phyloP scores from a whole-genome alignment of 2,797 vertebrate species.

The Rhinichthys osculus region DNA sequence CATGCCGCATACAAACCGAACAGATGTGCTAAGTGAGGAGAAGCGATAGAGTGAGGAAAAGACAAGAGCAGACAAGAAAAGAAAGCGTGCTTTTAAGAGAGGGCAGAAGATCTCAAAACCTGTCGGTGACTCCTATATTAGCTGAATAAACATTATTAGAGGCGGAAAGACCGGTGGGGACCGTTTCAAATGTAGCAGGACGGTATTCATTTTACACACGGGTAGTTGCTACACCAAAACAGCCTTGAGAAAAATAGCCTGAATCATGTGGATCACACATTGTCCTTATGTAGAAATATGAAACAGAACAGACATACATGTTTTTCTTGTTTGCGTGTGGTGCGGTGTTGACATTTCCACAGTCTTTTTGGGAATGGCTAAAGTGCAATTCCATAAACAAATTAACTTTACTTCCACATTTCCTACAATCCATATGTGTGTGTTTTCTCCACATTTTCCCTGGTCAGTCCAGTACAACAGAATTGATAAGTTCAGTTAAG shows the following conservation, averaged over 20 bases:
- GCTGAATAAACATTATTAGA: constrained; percentile 36
- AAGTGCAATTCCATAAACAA: constrained; percentile 13
- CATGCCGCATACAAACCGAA: constrained; percentile 23
- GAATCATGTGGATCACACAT: constrained; percentile 36
- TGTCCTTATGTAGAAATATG: neutral
- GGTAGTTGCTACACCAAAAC: constrained; percentile 1
- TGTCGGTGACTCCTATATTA: constrained; percentile 40
- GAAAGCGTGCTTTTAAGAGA: constrained; percentile 47
- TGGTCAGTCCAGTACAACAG: neutral
- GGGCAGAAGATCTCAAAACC: constrained; percentile 39
- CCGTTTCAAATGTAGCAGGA: constrained; percentile 10
- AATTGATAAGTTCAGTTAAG: neutral
- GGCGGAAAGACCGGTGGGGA: constrained; percentile 29
- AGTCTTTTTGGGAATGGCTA: neutral
- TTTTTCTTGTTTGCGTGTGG: constrained; percentile 17
- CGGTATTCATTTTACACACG: constrained; percentile 37
- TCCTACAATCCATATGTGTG: neutral
- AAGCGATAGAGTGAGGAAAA: constrained; percentile 27
- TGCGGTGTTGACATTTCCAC: constrained; percentile 3
- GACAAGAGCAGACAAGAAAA: constrained; percentile 42
- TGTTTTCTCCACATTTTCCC: neutral
- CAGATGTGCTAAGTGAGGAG: constrained; percentile 46
- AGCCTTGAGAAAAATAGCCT: neutral
- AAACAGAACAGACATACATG: constrained; percentile 8
- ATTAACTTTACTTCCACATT: neutral